Percentiles rank a stretch among this genome's conserved stretches.
Conservation (phyloP, 2,888 invertebrate species). For the Cephus pygmeus region DNA sequence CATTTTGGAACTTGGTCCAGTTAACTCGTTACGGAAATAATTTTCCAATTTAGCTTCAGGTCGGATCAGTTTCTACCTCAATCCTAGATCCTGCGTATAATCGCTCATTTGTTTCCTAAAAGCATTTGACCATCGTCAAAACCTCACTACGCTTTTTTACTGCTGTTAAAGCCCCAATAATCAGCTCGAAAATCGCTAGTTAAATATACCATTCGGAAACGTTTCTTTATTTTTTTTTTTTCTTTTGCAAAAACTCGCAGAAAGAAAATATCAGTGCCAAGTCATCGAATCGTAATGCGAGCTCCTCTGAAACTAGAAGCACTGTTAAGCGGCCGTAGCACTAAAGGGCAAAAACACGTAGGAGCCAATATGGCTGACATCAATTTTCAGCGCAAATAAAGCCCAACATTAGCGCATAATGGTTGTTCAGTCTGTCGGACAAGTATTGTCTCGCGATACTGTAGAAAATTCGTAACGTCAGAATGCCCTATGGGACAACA, state of each 20-base stretch:
- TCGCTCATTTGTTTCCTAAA: neutral
- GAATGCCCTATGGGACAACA: slow-evolving; percentile 30
- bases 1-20: neutral
- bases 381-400: slow-evolving; percentile 44
- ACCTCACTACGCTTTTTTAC: neutral
- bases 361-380: slow-evolving; percentile 31
- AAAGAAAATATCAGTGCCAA: neutral
- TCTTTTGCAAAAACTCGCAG: neutral
- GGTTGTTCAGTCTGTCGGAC: neutral
- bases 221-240: neutral
- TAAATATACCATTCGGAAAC: neutral
- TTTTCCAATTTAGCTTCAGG: neutral
- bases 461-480: neutral
- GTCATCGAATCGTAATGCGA: neutral
- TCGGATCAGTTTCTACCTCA: neutral
- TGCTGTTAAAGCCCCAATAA: neutral
- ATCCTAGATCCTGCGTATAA: neutral
- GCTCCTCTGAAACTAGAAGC: neutral
- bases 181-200: neutral
- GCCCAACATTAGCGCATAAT: slow-evolving; percentile 44
- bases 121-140: neutral
- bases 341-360: neutral
- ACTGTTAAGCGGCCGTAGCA: neutral
- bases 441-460: slow-evolving; percentile 13
- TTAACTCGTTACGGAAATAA: neutral